Percentiles rank a stretch among this genome's conserved stretches.
Evolutionary conservation across 2,113 vertebrate genomes (phyloP).

Genomic region (Nesospiza acunhae): DNA sequence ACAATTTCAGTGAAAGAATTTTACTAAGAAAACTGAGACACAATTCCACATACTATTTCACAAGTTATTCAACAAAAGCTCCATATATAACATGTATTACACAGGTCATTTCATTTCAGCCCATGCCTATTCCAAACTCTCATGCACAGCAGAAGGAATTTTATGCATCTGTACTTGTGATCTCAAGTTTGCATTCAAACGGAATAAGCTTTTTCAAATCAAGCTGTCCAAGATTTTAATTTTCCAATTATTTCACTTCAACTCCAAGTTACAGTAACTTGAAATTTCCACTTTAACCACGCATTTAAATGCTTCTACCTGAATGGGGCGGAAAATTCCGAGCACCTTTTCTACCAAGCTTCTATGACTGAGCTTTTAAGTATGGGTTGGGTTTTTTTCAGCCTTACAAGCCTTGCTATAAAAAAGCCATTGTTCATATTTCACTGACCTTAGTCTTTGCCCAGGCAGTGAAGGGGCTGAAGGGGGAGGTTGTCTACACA

Average conservation of each 20-base stretch:
- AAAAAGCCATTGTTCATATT: slow-evolving; percentile 24
- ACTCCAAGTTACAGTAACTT: background rate
- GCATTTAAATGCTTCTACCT: background rate
- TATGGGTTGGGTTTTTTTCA: background rate
- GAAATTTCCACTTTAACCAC: background rate
- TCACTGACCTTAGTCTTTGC: slow-evolving; percentile 27
- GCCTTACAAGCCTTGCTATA: background rate
- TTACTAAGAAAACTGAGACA: background rate
- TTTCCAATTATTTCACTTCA: background rate
- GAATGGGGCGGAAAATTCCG: background rate
- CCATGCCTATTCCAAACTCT: background rate
- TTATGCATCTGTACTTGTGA: background rate
- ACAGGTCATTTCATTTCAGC: background rate
- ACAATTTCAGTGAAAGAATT: background rate
- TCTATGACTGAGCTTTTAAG: background rate
- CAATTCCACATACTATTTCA: background rate
- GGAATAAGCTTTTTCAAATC: background rate
- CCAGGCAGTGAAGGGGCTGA: background rate
- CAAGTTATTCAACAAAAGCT: background rate
- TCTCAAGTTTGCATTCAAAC: rapidly evolving
- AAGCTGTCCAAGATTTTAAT: background rate
- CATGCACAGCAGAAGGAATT: background rate
- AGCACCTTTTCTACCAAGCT: background rate
- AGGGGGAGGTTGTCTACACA: background rate
- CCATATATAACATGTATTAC: background rate